Base-by-base conservation (phyloP, 2,888 invertebrate species). In the Campopleginae sp. region DNA sequence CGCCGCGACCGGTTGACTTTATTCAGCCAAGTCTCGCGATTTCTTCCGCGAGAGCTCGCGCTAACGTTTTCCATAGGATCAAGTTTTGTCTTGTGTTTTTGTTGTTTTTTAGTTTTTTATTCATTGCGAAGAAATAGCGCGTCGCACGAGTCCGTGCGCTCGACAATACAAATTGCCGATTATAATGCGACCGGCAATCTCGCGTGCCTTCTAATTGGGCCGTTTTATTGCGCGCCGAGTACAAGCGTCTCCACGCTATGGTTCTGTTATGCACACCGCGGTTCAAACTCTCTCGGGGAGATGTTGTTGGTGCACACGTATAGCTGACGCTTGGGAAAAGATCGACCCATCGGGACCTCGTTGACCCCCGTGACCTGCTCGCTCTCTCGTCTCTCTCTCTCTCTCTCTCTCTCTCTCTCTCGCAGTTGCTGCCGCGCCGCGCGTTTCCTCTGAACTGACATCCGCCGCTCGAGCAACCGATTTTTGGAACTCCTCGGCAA, bases 161-260 rank as follows among this genome's bases (percentile, higher is more conserved):
- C 89, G 88, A 90, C 90, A 90, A 91, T 91, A 91, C 90, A 91
- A 91, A 91, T 91, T 90, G 90, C 90, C 90, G 91, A 91, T 91
- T 91, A 90, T 91, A 58, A 58, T 58, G 90, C 91, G 91, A 89
- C 89, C 88, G 85, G 89, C 90, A 90, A 76, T 84, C 87, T 88
- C 88, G 89, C 89, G 88, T 89, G 87, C 88, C 90, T 91, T 89
- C 91, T 91, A 91, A 91, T 91, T 91, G 91, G 91, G 88, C 89
- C 91, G 90, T 88, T 86, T 74, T 71, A 48, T 63, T 65, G 44
- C 27, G 27, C 58, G 58, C 27, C 58, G 58, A 58, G 58, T 27
- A 31, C 80, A 46, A 75, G 71, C 79, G 74, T 77, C 77, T 65
- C 48, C 70, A 87, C 84, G 44, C 78, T 66, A 61, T 63, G 74